Percentiles rank a stretch among this genome's conserved stretches.
Evolutionary conservation across 2,797 vertebrate species (phyloP).

Genomic region (Lacerta agilis): DNA sequence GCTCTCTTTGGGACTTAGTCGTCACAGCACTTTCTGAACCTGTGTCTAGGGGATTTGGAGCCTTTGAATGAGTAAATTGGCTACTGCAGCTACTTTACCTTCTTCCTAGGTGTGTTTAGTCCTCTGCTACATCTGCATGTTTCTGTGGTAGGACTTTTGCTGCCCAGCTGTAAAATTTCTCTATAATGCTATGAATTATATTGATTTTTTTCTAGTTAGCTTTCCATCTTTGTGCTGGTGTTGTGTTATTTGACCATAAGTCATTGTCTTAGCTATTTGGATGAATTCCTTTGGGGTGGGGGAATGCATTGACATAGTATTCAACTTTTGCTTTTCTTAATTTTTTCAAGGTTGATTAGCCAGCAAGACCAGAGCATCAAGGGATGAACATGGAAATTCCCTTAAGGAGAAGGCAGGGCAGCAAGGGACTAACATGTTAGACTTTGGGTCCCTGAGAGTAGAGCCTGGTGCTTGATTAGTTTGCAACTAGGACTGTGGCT

Average conservation of each 20-base stretch:
- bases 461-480: not conserved
- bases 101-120: not conserved
- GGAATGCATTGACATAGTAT: not conserved
- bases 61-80: not conserved
- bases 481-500: not conserved
- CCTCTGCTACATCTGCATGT: not conserved
- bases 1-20: not conserved
- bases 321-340: not conserved
- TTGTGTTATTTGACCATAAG: not conserved
- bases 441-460: not conserved
- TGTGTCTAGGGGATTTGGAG: not conserved
- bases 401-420: not conserved
- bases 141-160: not conserved
- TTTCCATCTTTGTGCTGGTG: not conserved
- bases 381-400: not conserved
- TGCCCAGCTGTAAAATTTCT: too few species aligned
- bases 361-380: not conserved
- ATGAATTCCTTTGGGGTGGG: not conserved
- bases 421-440: not conserved
- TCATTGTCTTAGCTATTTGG: not conserved
- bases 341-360: not conserved
- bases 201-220: not conserved
- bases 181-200: not conserved
- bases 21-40: not conserved
- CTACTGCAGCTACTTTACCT: not conserved